phyloP scores from a whole-genome alignment of 2,113 vertebrate species.

The Protobothrops mucrosquamatus region DNA sequence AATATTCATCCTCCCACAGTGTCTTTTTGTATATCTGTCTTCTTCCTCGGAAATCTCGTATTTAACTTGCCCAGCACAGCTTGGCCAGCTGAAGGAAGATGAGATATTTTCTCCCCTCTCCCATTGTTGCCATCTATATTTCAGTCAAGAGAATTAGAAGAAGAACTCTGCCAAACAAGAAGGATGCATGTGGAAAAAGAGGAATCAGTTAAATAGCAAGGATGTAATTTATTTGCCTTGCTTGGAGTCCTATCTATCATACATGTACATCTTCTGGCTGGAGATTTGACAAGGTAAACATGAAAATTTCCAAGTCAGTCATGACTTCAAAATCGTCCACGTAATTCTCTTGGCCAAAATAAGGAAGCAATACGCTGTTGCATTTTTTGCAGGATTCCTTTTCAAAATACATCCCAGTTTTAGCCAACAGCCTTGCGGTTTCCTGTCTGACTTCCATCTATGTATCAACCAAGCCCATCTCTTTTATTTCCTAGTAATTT shows the following conservation, averaged over 20 bases:
- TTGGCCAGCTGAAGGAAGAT: background rate
- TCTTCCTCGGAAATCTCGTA: background rate
- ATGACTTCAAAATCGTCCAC: no score
- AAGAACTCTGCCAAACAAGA: background rate
- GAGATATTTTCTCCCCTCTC: background rate
- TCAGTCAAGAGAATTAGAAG: background rate
- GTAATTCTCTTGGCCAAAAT: no score
- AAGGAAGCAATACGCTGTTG: no score
- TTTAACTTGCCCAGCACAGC: background rate
- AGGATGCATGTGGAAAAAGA: no score
- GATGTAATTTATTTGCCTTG: no score
- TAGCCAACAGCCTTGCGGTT: background rate
- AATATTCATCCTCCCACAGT: background rate
- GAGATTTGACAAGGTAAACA: no score
- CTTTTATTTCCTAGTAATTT: background rate
- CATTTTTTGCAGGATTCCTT: background rate
- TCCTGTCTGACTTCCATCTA: background rate
- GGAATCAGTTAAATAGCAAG: no score
- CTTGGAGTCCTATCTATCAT: no score
- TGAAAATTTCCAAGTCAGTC: no score
- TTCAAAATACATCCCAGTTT: background rate
- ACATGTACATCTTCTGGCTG: no score
- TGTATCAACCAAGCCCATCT: background rate
- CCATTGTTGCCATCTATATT: background rate
- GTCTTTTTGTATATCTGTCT: background rate